These are phyloP conservation scores for Psophia crepitans DNA, from an alignment of 2,113 vertebrate species.

Conservation along the genomic window DNA sequence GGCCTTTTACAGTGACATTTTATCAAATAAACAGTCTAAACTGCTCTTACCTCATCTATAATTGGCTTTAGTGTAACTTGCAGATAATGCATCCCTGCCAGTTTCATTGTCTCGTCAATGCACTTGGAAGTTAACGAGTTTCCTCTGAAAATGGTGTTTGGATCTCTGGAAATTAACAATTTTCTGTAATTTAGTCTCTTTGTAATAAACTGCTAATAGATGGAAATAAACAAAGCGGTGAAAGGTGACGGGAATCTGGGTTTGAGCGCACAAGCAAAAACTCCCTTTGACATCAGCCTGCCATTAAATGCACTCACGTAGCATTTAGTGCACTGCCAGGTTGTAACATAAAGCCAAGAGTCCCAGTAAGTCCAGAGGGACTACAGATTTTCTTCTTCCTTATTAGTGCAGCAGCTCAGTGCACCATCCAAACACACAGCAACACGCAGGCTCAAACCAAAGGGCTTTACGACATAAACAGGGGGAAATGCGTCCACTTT, in stretches of 20 bases:
- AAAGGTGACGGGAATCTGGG: neutral
- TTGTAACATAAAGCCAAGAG: neutral
- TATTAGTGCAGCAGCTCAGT: neutral
- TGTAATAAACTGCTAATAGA: neutral
- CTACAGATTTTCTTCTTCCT: neutral
- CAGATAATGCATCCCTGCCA: conserved; percentile 97
- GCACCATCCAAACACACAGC: neutral
- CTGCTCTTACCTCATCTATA: conserved; percentile 88
- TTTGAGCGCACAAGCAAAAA: neutral
- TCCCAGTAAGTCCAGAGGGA: neutral
- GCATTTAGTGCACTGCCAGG: neutral
- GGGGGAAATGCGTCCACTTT: neutral
- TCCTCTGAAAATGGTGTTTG: conserved; percentile 98
- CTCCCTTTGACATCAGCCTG: neutral
- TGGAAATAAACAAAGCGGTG: neutral
- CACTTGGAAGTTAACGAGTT: conserved; percentile 97
- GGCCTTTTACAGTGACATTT: neutral
- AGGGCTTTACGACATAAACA: neutral
- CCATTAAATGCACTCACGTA: neutral
- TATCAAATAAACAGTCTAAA: neutral
- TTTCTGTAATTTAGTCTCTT: conserved; percentile 2
- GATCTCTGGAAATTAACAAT: conserved; percentile 82
- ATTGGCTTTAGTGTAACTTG: conserved; percentile 94
- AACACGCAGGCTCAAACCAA: neutral
- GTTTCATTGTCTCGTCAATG: conserved; percentile 98